phyloP scores from a whole-genome alignment of 2,113 vertebrate genomes.

The Tupaia chinensis region DNA sequence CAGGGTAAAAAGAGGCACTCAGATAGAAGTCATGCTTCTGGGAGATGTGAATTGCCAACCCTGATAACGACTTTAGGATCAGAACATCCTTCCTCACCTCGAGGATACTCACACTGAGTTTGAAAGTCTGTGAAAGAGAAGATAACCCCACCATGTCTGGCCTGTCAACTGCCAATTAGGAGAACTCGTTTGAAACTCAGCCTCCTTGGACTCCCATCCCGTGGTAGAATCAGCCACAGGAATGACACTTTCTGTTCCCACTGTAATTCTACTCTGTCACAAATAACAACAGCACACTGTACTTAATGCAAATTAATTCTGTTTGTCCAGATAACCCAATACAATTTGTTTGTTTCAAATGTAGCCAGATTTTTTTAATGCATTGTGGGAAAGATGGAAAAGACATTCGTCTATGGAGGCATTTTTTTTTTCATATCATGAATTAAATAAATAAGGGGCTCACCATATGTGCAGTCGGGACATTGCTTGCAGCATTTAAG shows the following conservation, averaged over 20 bases:
- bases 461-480: constrained; percentile 27
- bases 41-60: constrained; percentile 32
- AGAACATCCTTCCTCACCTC: constrained; percentile 22
- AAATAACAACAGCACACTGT: constrained; percentile 2
- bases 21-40: constrained; percentile 50
- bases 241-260: neutral
- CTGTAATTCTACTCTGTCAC: neutral
- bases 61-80: constrained; percentile 22
- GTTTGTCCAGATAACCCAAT: constrained; percentile 50
- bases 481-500: constrained; percentile 68
- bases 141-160: neutral
- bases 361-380: neutral
- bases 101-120: neutral
- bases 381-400: constrained; percentile 34
- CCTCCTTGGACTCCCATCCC: neutral
- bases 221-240: neutral
- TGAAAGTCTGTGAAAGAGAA: constrained; percentile 17
- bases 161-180: neutral
- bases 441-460: constrained; percentile 71
- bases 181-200: neutral
- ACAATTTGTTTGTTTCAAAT: constrained; percentile 49
- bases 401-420: neutral
- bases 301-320: constrained; percentile 48
- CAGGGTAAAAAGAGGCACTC: constrained; percentile 61
- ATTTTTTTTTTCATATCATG: neutral